Evolutionary conservation across 2,888 invertebrate genomes (phyloP), one percentile per base, ranked within the genome.

Genomic region (Drosophila robusta): DNA sequence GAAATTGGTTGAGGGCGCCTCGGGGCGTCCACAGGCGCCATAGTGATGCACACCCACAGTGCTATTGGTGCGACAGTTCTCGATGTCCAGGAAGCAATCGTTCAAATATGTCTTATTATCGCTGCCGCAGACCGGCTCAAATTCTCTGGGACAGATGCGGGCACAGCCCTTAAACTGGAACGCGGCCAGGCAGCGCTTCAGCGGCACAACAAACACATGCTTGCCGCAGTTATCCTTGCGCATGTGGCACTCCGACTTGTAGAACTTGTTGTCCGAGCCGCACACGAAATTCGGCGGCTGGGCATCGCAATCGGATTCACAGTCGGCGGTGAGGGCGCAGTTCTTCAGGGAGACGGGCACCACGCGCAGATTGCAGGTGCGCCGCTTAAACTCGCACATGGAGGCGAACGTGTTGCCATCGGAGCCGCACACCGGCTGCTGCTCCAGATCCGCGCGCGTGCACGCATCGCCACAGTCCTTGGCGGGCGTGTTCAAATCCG

Each of bases 91-190:
- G 94, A 98, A 97, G 92, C 98, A 98, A 80, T 96, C 96, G 93
- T 98, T 98, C 90, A 97, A 96, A 94, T 98, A 98, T 0, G 98
- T 98, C 94, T 96, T 97, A 68, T 95, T 95, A 90, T 98, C 98
- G 2, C 96, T 96, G n/a, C 97, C 98, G 91, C 98, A 98, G 6
- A 98, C 97, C 0, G 98, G 97, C 90, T 98, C 97, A 93, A 95
- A 97, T 84, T 96, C 96, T 0, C 96, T 94, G 8, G 97, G 96
- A 87, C 97, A 97, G 78, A 97, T 97, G 86, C 96, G 95, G 49
- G 96, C 96, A 89, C 97, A 98, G 50, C 97, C 97, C 46, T 95
- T 94, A 93, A 97, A 97, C 87, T 96, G 95, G 93, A 97, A 97
- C 60, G 96, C 95, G 47, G 96, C 94, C 29, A 97, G 93, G 91